A percentile compares a stretch with the other conserved stretches of the same genome.
These are phyloP conservation scores for Esox niger DNA, from an alignment of 2,113 vertebrate species.

Conservation along the genomic window DNA sequence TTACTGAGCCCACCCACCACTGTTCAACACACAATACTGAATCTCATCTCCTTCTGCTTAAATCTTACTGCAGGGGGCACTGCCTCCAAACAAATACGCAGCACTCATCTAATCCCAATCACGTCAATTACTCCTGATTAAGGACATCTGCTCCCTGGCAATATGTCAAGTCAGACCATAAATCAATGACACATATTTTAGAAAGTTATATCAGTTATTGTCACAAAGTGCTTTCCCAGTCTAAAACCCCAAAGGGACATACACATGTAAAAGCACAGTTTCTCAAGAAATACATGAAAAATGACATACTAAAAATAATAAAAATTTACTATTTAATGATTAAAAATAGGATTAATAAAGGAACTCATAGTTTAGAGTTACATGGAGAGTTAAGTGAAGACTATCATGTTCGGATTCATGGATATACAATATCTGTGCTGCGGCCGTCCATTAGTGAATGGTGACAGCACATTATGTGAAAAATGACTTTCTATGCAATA, in stretches of 20 bases:
- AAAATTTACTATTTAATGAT: no score
- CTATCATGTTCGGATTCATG: background rate
- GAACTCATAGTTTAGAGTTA: background rate
- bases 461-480: background rate
- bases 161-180: background rate
- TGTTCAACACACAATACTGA: background rate
- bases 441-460: background rate
- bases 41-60: constrained; percentile 53
- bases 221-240: no score
- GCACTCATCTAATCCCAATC: background rate
- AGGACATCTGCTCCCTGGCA: no score
- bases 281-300: no score
- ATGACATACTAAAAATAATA: no score
- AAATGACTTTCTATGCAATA: background rate
- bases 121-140: no score
- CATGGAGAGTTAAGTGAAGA: background rate
- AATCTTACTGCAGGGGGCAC: constrained; percentile 75
- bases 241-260: no score
- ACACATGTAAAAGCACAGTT: no score
- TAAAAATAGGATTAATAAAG: background rate
- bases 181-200: background rate
- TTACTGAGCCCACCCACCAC: no score
- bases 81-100: constrained; percentile 59
- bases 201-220: no score
- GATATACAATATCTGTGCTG: background rate